Evolutionary conservation across 2,113 vertebrate genomes (phyloP).

Genomic region (Lophura nycthemera): DNA sequence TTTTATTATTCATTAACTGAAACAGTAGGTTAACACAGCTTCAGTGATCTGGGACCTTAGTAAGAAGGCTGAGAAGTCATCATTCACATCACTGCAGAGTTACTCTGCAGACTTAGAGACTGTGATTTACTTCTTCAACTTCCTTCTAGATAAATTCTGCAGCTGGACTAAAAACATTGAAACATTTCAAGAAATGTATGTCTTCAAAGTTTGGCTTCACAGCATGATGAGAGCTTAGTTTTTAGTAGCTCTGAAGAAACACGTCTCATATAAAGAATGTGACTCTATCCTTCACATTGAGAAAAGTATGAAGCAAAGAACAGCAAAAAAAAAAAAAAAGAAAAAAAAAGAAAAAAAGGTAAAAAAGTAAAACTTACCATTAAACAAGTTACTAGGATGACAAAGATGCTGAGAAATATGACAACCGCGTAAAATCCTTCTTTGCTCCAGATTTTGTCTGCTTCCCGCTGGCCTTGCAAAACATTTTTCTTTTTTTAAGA

Average conservation of each 20-base stretch:
- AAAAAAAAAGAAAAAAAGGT: not conserved
- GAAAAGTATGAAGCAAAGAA: constrained; percentile 26
- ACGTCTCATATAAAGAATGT: not conserved
- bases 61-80: constrained; percentile 30
- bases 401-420: constrained; percentile 95
- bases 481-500: constrained; percentile 88
- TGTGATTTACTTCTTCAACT: not conserved
- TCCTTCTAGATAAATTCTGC: not conserved
- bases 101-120: not conserved
- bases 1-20: not conserved
- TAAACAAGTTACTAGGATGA: constrained; percentile 92
- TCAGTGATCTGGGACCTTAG: not conserved
- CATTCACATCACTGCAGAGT: not conserved
- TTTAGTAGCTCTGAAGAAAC: not conserved
- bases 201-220: not conserved
- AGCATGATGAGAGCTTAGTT: not conserved
- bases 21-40: not conserved
- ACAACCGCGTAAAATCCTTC: constrained; percentile 91
- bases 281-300: not conserved
- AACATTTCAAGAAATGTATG: not conserved
- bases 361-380: constrained; percentile 87
- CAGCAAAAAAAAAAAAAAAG: not conserved
- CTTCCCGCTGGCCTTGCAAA: constrained; percentile 89
- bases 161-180: not conserved
- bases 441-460: constrained; percentile 89